Evolutionary conservation across 2,113 vertebrate species (phyloP).

Genomic region (Semnornis frantzii): DNA sequence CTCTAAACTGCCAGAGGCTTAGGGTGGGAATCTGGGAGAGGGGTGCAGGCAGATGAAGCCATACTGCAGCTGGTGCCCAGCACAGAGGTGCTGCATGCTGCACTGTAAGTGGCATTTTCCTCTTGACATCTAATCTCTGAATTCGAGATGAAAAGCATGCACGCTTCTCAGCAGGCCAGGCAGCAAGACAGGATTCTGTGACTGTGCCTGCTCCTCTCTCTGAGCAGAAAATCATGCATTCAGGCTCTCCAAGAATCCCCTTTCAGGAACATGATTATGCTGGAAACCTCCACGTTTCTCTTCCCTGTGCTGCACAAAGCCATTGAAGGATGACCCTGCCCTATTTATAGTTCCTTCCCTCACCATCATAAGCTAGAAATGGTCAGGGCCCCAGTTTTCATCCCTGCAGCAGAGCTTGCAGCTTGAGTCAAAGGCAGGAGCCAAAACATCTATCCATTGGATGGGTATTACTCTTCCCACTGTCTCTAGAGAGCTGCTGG

Average conservation of each 20-base stretch:
- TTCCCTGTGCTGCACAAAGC: neutral
- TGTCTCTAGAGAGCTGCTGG: neutral
- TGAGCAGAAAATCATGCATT: neutral
- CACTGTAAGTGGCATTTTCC: conserved; percentile 10
- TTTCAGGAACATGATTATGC: neutral
- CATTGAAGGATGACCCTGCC: neutral
- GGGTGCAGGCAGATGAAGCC: accelerated
- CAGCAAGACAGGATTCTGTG: neutral
- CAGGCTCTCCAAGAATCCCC: neutral
- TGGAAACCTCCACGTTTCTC: neutral
- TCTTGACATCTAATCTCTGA: conserved; percentile 13
- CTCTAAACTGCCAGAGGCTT: neutral
- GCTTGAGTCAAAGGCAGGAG: neutral
- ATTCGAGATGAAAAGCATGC: neutral
- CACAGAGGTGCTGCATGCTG: neutral
- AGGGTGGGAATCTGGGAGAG: neutral
- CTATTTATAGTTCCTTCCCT: neutral
- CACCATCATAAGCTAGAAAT: neutral
- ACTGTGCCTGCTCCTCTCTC: neutral
- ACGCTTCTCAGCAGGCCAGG: neutral
- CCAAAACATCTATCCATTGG: neutral
- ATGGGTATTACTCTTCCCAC: neutral
- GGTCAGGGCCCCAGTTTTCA: neutral
- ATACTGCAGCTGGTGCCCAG: accelerated
- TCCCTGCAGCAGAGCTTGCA: neutral